Evolutionary conservation across 1,140 invertebrate species (phyloP), one percentile per base, ranked within the genome.

Genomic region (Aricia agestis): DNA sequence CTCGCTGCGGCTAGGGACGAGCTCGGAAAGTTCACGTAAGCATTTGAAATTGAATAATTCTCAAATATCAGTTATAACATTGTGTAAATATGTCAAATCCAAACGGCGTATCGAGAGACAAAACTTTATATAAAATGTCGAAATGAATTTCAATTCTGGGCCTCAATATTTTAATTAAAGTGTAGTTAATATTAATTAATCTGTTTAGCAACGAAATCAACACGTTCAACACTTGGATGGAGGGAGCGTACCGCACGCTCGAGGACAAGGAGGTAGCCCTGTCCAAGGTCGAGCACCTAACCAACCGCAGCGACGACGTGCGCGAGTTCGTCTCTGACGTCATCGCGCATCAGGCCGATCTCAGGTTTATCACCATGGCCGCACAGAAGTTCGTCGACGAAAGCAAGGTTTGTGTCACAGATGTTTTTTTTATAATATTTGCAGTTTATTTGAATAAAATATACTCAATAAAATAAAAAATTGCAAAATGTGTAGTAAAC

Each of bases 381-480:
- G 97, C 97, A 0, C 97, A 98, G 91, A 98, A 98, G 88, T 99
- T 98, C 87, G 94, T 98, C 52, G 97, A 98, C 80, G 97, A 98
- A 86, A 97, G 97, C 81, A 98, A 97, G 90, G 95, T 95, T 36
- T 63, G 71, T 18, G 45, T n/a, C n/a, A 11, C 13, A 13, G 11
- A 15, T n/a, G n/a, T n/a, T 52, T 52, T 36, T 6, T 36, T 6
- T 36, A 36, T 5, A 7, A 7, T 7, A 36, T 36, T 36, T 36
- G 36, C 36, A 2, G 36, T 36, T 36, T 36, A 7, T 36, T 1
- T 36, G 0, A 7, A 7, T 36, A 36, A 36, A 36, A 36, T 36
- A 25, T 25, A 25, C 25, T 25, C 25, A 25, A 25, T 25, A 25
- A 25, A 3, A 25, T 25, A 25, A 25, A 25, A 25, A 25, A 25